These are phyloP conservation scores for Nettapus auritus DNA, from an alignment of 2,113 vertebrate species.

Conservation along the genomic window DNA sequence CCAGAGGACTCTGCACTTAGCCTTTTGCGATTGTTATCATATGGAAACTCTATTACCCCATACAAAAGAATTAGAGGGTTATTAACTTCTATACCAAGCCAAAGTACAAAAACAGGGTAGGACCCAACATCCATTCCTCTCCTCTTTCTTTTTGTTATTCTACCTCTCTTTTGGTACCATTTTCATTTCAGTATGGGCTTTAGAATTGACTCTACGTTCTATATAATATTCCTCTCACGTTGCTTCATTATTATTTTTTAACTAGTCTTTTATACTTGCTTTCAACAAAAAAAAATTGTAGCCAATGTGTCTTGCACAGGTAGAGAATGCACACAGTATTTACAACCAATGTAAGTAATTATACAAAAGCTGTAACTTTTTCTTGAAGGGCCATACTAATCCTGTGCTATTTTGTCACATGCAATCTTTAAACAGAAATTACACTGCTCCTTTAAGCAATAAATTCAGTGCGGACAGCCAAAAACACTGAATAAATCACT, in stretches of 20 bases:
- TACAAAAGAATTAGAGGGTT: slow-evolving; percentile 9
- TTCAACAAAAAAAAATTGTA: neutral
- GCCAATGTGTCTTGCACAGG: neutral
- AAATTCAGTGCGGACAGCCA: neutral
- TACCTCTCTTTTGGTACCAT: neutral
- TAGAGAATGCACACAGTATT: neutral
- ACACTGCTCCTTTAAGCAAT: neutral
- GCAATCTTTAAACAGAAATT: neutral
- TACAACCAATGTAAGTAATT: neutral
- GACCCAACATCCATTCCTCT: neutral
- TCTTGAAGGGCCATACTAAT: neutral
- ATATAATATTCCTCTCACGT: neutral
- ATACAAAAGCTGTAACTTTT: slow-evolving; percentile 1
- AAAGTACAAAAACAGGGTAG: slow-evolving; percentile 34
- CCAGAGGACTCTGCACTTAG: slow-evolving; percentile 41
- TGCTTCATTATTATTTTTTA: neutral
- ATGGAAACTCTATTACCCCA: neutral
- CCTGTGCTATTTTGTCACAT: neutral
- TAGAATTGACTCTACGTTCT: neutral
- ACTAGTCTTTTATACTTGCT: neutral
- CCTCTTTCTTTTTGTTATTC: neutral
- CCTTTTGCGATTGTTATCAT: neutral
- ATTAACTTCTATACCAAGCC: slow-evolving; percentile 6
- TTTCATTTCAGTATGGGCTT: neutral
- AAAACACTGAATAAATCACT: neutral